A percentile compares a stretch with the other conserved stretches of the same genome.
These are phyloP conservation scores for Tetragonula clypearis DNA, from an alignment of 1,140 invertebrate genomes.

Conservation along the genomic window DNA sequence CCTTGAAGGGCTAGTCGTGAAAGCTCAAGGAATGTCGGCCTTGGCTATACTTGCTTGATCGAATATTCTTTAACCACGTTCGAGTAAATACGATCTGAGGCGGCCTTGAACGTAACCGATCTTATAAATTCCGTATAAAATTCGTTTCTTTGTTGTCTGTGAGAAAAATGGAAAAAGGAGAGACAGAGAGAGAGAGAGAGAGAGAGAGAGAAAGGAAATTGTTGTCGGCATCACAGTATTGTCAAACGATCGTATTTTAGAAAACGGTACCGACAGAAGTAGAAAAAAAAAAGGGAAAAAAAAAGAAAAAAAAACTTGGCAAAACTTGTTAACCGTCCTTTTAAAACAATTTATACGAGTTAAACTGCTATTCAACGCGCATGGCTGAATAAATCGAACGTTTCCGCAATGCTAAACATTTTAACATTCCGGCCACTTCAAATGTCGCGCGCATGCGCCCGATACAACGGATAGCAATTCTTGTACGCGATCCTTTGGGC, in stretches of 20 bases:
- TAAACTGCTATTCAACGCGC: constrained; percentile 20
- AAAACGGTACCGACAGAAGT: background rate
- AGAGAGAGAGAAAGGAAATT: background rate
- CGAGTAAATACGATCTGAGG: background rate
- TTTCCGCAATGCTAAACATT: constrained; percentile 53
- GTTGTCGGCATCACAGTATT: background rate
- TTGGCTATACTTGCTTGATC: constrained; percentile 4
- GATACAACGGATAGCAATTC: constrained; percentile 42
- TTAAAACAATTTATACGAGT: background rate
- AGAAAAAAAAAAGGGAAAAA: background rate
- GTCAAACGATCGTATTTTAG: background rate
- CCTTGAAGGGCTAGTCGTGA: constrained; percentile 30
- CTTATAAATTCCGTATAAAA: background rate
- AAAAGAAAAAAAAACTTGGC: too few species aligned
- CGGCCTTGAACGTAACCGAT: background rate
- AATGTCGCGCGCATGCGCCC: constrained; percentile 18
- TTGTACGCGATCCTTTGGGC: constrained; percentile 43
- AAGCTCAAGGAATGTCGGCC: constrained; percentile 20
- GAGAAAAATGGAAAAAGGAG: background rate
- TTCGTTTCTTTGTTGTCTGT: background rate
- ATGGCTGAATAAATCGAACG: constrained; percentile 55
- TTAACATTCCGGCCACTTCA: constrained; percentile 26
- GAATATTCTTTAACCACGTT: constrained; percentile 10
- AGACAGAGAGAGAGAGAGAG: background rate
- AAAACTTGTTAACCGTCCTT: background rate